Percentiles rank a stretch among this genome's conserved stretches.
Conservation (phyloP, 2,113 vertebrate genomes). For the Cryptomyrus ogoouensis region DNA sequence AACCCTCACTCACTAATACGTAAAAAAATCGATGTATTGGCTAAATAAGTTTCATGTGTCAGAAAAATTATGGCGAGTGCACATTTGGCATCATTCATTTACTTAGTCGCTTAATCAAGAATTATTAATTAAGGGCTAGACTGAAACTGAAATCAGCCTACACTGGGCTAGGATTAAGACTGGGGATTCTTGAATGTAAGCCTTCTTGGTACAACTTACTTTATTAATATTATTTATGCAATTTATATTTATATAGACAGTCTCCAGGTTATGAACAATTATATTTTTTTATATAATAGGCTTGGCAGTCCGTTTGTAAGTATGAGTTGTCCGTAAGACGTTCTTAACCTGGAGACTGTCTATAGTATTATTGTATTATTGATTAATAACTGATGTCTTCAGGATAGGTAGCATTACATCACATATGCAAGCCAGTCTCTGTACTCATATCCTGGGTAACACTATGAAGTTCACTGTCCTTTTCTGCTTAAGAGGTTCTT, state of each 20-base stretch:
- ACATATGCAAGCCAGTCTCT: background rate
- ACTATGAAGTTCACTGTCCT: background rate
- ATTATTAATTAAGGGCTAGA: background rate
- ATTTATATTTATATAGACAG: background rate
- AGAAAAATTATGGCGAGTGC: background rate
- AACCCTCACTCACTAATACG: background rate
- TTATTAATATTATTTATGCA: background rate
- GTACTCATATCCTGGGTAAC: background rate
- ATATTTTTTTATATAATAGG: background rate
- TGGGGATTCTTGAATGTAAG: background rate
- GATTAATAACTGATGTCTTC: background rate
- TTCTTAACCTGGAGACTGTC: background rate
- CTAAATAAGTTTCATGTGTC: background rate
- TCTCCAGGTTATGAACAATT: background rate
- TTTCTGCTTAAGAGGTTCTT: background rate
- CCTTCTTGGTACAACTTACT: background rate
- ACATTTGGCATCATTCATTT: background rate
- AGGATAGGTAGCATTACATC: background rate
- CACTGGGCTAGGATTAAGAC: background rate
- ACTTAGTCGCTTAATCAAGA: background rate
- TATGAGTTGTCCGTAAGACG: background rate
- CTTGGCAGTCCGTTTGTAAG: background rate
- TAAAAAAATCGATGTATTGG: background rate
- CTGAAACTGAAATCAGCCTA: background rate
- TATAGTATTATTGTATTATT: background rate